Evolutionary conservation across 2,888 invertebrate species (phyloP), one percentile per base, ranked within the genome.

Genomic region (Encarsia formosa): DNA sequence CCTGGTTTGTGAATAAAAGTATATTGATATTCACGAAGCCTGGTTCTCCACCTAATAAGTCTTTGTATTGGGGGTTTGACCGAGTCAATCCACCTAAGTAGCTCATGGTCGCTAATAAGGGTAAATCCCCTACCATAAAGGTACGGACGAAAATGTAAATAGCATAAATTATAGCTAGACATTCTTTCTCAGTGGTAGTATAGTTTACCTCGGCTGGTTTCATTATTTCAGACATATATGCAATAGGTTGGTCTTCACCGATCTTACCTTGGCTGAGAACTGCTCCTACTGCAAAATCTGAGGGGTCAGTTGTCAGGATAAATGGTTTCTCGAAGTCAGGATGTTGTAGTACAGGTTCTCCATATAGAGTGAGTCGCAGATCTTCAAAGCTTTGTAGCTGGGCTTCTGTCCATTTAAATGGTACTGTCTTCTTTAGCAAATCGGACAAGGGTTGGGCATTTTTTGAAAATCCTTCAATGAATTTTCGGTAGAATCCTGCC

Each of bases 71-170:
- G 45, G 9, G 35, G 35, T 37, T 45, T 45, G 9, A 45, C 35
- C 1, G 35, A 45, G 13, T 45, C 45, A 11, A 45, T 45, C 52
- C 46, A 51, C 8, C 16, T 29, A 1, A 49, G 26, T 1, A 49
- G 44, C n/a, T 49, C 38, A 31, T 53, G 44, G n/a, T 56, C 49
- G 2, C 52, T 49, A 13, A 56, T 34, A 6, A 56, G 18, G 3
- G 35, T 32, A 15, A 55, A 52, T 23, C 38, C 32, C 11, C 16
- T 16, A 1, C 48, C 48, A 39, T 48, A 52, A 5, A 55, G 6
- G 24, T 49, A 49, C 6, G 34, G 38, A 5, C 40, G 26, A 19
- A 54, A 54, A 22, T 54, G 43, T 24, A 38, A 35, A 44, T 24
- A 4, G 44, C 37, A 39, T 32, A 50, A 18, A 43, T 24, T 13